Base-by-base conservation (phyloP, 2,888 invertebrate species). In the Stenodema calcarata region DNA sequence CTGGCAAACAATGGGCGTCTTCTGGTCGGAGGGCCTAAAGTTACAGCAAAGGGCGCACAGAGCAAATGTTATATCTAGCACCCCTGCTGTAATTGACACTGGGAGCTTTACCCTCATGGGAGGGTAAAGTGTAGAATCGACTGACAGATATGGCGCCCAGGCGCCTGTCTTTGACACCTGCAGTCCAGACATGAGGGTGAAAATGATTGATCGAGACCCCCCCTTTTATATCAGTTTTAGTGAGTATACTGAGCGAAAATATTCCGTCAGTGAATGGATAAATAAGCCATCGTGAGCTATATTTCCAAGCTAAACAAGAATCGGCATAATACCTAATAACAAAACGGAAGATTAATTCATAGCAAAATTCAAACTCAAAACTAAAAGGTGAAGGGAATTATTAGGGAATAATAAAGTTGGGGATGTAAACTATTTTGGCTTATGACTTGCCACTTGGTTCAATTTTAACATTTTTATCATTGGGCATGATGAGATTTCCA, bases 131-230 rank as follows among this genome's bases (percentile, higher is more conserved):
- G 73, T 73, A 18, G 16, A 73, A 73, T 73, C 30, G 73, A 35
- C 73, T 73, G 73, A 18, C 9, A 73, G 18, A 35, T 73, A 73
- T 41, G 73, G 73, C 73, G 73, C 35, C 41, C 73, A n/a, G 35
- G 35, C 73, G 73, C 73, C 73, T 73, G 73, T 73, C 35, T 30
- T 73, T 73, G 73, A 30, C 73, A 73, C 73, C 73, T 73, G 73
- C 73, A 35, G 23, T 7, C 73, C 35, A 18, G 41, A 41, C 73
- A 73, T 35, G 30, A 14, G 30, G 73, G 73, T 35, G 73, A 9
- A 73, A 73, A 73, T 73, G 73, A 73, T 73, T 35, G 73, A 73
- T 73, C 35, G 30, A 18, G 14, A 0, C 14, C 62, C 62, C 23
- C 18, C 62, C 23, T 35, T 7, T 4, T 4, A 73, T 35, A 73